Evolutionary conservation across 2,888 invertebrate genomes (phyloP).

Genomic region (Eumacrocentrus americanus): DNA sequence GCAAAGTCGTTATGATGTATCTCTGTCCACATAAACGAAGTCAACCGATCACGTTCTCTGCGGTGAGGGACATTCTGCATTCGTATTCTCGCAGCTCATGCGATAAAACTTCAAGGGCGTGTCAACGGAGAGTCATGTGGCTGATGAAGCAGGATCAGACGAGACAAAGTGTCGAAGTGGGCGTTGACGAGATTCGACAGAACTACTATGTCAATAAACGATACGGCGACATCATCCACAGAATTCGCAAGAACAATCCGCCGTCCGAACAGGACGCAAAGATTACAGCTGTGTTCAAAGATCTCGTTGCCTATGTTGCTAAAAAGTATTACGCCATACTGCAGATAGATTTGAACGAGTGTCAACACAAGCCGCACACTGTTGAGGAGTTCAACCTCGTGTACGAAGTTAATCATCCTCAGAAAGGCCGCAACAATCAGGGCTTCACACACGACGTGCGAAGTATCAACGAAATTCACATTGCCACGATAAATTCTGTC

Average conservation of each 20-base stretch:
- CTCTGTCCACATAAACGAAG: conserved; percentile 60
- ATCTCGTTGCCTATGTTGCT: conserved; percentile 52
- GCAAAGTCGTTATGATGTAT: conserved; percentile 69
- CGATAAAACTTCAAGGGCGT: conserved; percentile 74
- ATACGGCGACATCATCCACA: conserved; percentile 60
- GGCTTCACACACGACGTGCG: conserved; percentile 59
- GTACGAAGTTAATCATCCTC: conserved; percentile 54
- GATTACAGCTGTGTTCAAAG: conserved; percentile 49
- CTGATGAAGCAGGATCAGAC: conserved; percentile 68
- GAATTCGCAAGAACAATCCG: conserved; percentile 39
- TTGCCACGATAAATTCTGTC: conserved; percentile 66
- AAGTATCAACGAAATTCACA: conserved; percentile 63
- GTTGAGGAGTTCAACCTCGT: conserved; percentile 53
- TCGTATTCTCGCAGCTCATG: conserved; percentile 62
- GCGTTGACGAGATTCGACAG: conserved; percentile 68
- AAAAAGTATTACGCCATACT: conserved; percentile 56
- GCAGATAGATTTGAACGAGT: conserved; percentile 49
- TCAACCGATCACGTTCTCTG: conserved; percentile 60
- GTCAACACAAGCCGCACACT: conserved; percentile 45
- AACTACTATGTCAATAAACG: conserved; percentile 63
- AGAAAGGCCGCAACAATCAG: conserved; percentile 46
- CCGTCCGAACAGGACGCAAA: conserved; percentile 46
- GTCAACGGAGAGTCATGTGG: conserved; percentile 70
- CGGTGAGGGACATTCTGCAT: conserved; percentile 67
- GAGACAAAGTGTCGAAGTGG: conserved; percentile 67